Base-by-base conservation (phyloP, 2,888 invertebrate genomes). In the Temnothorax rugatulus region DNA sequence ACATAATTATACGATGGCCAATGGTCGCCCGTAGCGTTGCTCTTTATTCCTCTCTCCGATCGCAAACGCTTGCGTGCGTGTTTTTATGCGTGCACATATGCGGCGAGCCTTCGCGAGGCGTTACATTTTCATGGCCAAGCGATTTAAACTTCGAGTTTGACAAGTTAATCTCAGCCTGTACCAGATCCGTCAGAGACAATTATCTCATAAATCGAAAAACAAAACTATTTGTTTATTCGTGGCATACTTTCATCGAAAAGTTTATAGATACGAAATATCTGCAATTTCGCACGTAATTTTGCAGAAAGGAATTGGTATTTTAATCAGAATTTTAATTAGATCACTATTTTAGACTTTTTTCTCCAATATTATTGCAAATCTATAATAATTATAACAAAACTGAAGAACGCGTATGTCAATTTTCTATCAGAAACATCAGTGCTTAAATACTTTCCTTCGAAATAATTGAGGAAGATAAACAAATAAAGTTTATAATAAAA, bases 1-100 rank as follows among this genome's bases (percentile, higher is more conserved):
- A 15, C 59, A 25, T 86, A 88, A 88, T 88, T 88, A 81, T 71
- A 63, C 64, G 64, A 84, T 61, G 21, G 68, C 75, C 69, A 71
- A 85, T 81, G 54, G 57, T 83, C 77, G 64, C 64, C 29, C 68
- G 38, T 74, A 76, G 64, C 18, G 79, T 64, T 76, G 50, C 25
- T 77, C 11, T 57, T 69, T 77, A 74, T 47, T 75, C 21, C 52
- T 69, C 47, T 52, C 44, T 50, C 34, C 21, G 29, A 13, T 82
- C 63, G 54, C 21, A 2, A 41, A 52, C 0, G 29, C 11, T 61
- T 61, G 63, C 82, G 75, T 82, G 64, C 41, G n/a, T 4, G 29
- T 64, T 64, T 66, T 34, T 54, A 38, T 52, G 64, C 44, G 57
- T 34, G 57, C 41, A 18, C 11, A 25, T 29, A 34, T n/a, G 4